phyloP scores from a whole-genome alignment of 1,140 invertebrate genomes.

The Apis laboriosa region DNA sequence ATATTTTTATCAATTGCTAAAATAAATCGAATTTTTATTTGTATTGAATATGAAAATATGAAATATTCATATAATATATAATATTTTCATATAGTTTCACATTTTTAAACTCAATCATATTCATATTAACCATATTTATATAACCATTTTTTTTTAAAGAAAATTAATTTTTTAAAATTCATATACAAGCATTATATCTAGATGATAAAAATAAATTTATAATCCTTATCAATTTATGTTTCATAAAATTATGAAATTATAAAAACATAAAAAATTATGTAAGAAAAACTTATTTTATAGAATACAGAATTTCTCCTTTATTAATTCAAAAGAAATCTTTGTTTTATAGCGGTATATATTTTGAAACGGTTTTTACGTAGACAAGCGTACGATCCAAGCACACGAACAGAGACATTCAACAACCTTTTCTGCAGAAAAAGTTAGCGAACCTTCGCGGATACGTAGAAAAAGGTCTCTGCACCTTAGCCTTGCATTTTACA shows the following conservation, averaged over 20 bases:
- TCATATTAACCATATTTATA: no score
- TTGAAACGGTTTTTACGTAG: constrained; percentile 8
- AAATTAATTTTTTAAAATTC: neutral
- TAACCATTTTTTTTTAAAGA: no score
- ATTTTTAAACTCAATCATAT: no score
- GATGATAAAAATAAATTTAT: no score
- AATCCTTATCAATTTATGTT: no score
- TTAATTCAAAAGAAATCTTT: neutral
- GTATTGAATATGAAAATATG: no score
- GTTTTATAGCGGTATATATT: no score
- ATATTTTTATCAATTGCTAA: no score
- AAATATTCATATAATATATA: no score
- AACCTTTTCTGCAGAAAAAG: constrained; percentile 41
- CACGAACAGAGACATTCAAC: constrained; percentile 31
- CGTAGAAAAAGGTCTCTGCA: constrained; percentile 18
- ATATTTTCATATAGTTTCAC: no score
- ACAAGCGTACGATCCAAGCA: neutral
- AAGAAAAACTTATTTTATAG: neutral
- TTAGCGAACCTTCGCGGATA: constrained; percentile 41
- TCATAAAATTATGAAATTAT: neutral
- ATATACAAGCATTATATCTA: neutral
- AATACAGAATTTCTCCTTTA: neutral
- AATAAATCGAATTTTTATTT: no score
- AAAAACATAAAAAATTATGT: neutral
- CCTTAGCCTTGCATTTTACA: constrained; percentile 34